Evolutionary conservation across 2,888 invertebrate species (phyloP), one percentile per base, ranked within the genome.

Genomic region (Sphaerophoria taeniata): DNA sequence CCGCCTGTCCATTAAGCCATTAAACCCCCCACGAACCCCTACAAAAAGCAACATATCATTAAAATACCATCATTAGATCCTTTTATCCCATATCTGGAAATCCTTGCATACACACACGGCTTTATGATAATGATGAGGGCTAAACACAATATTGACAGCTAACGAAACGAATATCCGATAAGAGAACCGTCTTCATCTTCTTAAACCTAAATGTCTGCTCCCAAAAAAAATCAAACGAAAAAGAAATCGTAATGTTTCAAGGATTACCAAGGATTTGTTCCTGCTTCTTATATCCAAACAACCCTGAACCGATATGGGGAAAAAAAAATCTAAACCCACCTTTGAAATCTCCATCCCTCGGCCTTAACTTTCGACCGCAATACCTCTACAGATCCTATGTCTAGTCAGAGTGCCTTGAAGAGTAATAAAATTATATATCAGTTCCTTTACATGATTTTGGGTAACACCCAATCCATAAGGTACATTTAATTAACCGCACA

Each of bases 401-500:
- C 16, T 33, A n/a, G n/a, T n/a, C n/a, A n/a, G 1, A 24, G 24
- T 47, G 33, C 61, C 6, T 39, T 24, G 24, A 24, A 24, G 51
- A 43, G 69, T 74, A 73, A 65, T 65, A 71, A 69, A 67, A 76
- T 80, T 69, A 80, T 76, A 78, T 83, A 24, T 24, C 69, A 78
- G 77, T 67, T 63, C 53, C 70, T 12, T 24, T 60, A 85, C 84
- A 87, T 76, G 78, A 74, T 79, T 77, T 85, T 73, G 85, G 82
- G 85, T 85, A 85, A 76, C 84, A 85, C 87, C 87, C 77, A 84
- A 87, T 87, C 87, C 80, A 87, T 87, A 87, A 87, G 85, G 87
- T 85, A 76, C 87, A 85, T 79, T 87, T 87, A 87, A 87, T 87
- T 87, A 87, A 87, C 84, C 87, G 75, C 86, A 87, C 78, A 78